phyloP scores from a whole-genome alignment of 2,888 invertebrate genomes.

The Griposia aprilina region DNA sequence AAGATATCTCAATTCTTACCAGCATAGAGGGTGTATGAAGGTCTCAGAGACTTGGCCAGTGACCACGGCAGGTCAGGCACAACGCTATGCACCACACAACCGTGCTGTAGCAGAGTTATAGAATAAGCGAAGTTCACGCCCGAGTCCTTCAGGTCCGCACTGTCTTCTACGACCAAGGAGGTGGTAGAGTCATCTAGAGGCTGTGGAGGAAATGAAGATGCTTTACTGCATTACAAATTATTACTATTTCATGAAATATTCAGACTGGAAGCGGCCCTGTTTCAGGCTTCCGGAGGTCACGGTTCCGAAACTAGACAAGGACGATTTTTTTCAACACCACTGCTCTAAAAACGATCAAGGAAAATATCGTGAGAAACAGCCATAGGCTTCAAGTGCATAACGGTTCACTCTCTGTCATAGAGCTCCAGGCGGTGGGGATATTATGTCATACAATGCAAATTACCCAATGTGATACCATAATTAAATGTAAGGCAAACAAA shows the following conservation, averaged over 20 bases:
- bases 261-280: no score
- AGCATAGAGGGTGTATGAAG: conserved; percentile 94
- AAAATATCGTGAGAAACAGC: not conserved
- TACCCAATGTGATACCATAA: not conserved
- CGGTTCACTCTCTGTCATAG: not conserved
- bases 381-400: no score
- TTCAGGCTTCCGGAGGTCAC: no score
- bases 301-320: not conserved
- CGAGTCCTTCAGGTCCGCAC: conserved; percentile 90
- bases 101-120: conserved; percentile 95
- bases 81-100: conserved; percentile 95
- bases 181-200: conserved; percentile 91
- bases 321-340: not conserved
- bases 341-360: not conserved
- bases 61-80: conserved; percentile 95
- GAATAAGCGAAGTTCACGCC: conserved; percentile 96
- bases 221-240: not conserved
- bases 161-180: conserved; percentile 88
- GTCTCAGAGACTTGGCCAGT: conserved; percentile 93
- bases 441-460: not conserved
- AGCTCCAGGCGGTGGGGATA: not conserved
- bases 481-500: not conserved
- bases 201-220: conserved; percentile 73
- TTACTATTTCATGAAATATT: not conserved
- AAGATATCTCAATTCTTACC: conserved; percentile 77